Evolutionary conservation across 37 sponge, comb jelly and placozoan genomes (phyloP).

Genomic region (Crambe crambe): DNA sequence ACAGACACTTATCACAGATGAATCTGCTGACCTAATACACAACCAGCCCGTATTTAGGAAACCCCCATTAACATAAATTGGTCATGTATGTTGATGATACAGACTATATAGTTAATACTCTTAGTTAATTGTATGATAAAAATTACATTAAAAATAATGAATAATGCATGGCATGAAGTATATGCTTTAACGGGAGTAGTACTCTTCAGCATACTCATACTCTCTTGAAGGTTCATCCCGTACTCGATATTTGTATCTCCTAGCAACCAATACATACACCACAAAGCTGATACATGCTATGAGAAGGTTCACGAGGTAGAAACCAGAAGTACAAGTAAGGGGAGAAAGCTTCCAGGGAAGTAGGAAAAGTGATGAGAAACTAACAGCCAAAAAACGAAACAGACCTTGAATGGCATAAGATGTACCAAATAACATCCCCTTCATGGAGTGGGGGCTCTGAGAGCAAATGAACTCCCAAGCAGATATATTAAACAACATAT

Average conservation of each 20-base stretch:
- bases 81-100: no score
- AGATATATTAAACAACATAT: neutral
- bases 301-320: neutral
- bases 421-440: neutral
- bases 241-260: neutral
- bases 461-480: neutral
- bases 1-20: no score
- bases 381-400: neutral
- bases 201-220: neutral
- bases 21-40: no score
- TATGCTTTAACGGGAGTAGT: no score
- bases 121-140: no score
- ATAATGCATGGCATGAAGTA: no score
- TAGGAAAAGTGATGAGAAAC: neutral
- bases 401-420: neutral
- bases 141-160: no score
- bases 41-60: no score
- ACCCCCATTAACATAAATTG: no score
- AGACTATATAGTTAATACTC: no score
- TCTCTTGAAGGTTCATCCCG: neutral
- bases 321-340: neutral
- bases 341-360: neutral
- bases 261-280: neutral
- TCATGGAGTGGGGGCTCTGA: slow-evolving; percentile 5
- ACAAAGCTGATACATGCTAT: neutral